Percentiles rank a stretch among this genome's conserved stretches.
These are phyloP conservation scores for Pipistrellus nathusii DNA, from an alignment of 2,797 vertebrate genomes.

Conservation along the genomic window DNA sequence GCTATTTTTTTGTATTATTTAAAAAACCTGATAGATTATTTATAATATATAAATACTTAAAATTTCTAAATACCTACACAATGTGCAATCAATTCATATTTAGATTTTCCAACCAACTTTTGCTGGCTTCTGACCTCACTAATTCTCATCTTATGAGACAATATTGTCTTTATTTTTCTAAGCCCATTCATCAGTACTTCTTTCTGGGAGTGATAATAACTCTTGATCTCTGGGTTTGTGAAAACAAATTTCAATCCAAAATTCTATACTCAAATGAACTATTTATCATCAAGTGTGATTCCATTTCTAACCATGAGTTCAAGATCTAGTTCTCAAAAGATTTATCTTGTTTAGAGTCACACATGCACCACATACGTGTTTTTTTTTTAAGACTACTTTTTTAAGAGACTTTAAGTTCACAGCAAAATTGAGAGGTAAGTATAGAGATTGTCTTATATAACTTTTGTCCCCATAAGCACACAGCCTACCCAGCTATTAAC, in stretches of 20 bases:
- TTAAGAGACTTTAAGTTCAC: not conserved
- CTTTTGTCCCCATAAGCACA: not conserved
- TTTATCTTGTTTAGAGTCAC: not conserved
- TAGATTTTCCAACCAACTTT: not conserved
- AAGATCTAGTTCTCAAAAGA: not conserved
- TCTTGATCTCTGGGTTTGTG: not conserved
- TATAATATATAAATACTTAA: not conserved
- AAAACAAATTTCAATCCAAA: slow-evolving; percentile 17
- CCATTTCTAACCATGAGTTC: not conserved
- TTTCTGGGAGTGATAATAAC: not conserved
- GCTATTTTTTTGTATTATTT: slow-evolving; percentile 22
- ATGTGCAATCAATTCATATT: not conserved
- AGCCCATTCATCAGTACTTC: not conserved
- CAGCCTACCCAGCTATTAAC: not conserved
- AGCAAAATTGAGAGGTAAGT: not conserved
- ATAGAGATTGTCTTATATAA: not conserved
- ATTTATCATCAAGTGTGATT: not conserved
- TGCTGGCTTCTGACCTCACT: not conserved
- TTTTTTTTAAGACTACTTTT: not conserved
- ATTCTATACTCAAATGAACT: not conserved
- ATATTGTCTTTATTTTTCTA: not conserved
- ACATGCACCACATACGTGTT: not conserved
- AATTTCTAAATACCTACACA: slow-evolving; percentile 20
- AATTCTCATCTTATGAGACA: not conserved
- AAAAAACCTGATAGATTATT: not conserved